phyloP scores from a whole-genome alignment of 2,888 invertebrate species.

The Bruchidius siliquastri region DNA sequence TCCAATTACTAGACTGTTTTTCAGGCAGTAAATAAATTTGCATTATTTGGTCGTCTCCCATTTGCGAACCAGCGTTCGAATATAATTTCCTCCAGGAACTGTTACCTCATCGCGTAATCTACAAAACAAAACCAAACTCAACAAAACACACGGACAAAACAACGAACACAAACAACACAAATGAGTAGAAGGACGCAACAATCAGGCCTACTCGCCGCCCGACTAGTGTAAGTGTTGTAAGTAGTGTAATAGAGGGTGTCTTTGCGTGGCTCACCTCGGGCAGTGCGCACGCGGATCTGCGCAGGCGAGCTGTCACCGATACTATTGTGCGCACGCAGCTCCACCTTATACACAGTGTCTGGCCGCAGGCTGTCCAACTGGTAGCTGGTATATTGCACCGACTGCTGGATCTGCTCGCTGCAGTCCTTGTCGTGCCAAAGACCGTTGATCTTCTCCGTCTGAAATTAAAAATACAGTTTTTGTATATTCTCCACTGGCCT shows the following conservation, averaged over 20 bases:
- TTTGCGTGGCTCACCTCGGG: constrained; percentile 67
- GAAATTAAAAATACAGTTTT: constrained; percentile 18
- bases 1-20: too few relatives aligned
- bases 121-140: constrained; percentile 17
- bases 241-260: constrained; percentile 32
- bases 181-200: constrained; percentile 13
- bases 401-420: constrained; percentile 56
- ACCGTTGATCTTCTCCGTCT: constrained; percentile 65
- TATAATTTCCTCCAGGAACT: background rate
- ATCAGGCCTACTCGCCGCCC: constrained; percentile 1
- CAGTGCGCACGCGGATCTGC: constrained; percentile 76
- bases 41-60: too few relatives aligned
- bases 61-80: too few relatives aligned
- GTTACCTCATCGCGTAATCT: background rate
- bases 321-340: constrained; percentile 78
- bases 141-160: constrained; percentile 15
- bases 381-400: constrained; percentile 59
- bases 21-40: too few relatives aligned
- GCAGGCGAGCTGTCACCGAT: constrained; percentile 79
- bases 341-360: constrained; percentile 79
- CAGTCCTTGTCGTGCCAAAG: constrained; percentile 61
- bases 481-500: too few relatives aligned
- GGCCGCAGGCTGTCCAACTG: constrained; percentile 67
- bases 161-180: constrained; percentile 21
- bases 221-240: constrained; percentile 18